Evolutionary conservation across 2,797 vertebrate species (phyloP).

Genomic region (Danio albolineatus): DNA sequence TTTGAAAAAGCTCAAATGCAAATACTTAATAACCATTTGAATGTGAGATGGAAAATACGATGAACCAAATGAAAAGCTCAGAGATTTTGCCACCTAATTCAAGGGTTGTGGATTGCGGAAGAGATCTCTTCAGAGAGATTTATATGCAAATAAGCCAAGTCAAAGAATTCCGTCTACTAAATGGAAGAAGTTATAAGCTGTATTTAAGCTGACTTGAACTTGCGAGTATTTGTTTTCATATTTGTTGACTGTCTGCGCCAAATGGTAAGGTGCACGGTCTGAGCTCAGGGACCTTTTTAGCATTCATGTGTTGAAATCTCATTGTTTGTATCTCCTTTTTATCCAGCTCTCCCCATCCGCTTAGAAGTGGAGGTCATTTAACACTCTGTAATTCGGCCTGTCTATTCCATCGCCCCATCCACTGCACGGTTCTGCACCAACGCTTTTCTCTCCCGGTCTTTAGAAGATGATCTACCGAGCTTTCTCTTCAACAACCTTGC

Average conservation of each 20-base stretch:
- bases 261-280: conserved; percentile 1
- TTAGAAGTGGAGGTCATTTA: conserved; percentile 43
- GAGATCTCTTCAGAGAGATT: conserved; percentile 10
- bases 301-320: conserved; percentile 38
- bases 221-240: conserved; percentile 17
- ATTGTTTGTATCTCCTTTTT: conserved; percentile 29
- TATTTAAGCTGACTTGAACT: conserved; percentile 3
- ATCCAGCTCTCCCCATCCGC: conserved; percentile 21
- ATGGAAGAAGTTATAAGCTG: neutral
- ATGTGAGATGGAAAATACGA: neutral
- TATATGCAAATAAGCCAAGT: conserved; percentile 11
- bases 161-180: conserved; percentile 1
- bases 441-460: conserved; percentile 47
- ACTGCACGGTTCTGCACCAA: conserved; percentile 38
- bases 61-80: neutral
- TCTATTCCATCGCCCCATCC: conserved; percentile 47
- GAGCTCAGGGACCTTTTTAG: conserved; percentile 29
- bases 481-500: conserved; percentile 57
- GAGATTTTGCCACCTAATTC: neutral
- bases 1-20: conserved; percentile 4
- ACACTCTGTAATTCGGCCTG: conserved; percentile 41
- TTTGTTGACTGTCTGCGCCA: conserved; percentile 5
- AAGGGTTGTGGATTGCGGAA: conserved; percentile 1
- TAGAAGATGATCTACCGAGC: conserved; percentile 58
- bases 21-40: neutral